These are phyloP conservation scores for Drosophila neoperkinsi DNA, from an alignment of 2,888 invertebrate genomes.

Conservation along the genomic window DNA sequence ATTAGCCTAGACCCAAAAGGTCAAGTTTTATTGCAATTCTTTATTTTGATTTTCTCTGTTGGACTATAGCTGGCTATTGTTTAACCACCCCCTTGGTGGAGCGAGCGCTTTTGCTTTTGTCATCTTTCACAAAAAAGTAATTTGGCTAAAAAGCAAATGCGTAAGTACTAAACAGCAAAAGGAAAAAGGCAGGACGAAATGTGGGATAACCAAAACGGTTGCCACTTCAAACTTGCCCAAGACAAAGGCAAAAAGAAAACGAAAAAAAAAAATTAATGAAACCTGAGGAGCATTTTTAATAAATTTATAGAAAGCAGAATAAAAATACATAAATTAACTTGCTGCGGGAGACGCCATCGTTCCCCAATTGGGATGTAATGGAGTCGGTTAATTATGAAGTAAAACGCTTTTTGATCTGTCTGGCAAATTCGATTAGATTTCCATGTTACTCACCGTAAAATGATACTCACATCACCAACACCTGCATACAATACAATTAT, in stretches of 20 bases:
- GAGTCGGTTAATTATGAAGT: conserved; percentile 70
- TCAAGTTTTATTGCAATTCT: conserved; percentile 21
- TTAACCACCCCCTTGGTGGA: background rate
- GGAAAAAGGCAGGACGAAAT: conserved; percentile 12
- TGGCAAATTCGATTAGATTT: conserved; percentile 44
- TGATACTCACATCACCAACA: background rate
- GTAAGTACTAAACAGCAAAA: conserved; percentile 66
- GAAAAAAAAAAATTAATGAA: conserved; percentile 15
- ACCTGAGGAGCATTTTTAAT: conserved; percentile 37
- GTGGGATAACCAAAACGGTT: conserved; percentile 33
- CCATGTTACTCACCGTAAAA: background rate
- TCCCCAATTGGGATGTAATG: conserved; percentile 71
- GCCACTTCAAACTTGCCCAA: conserved; percentile 38
- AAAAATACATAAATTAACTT: conserved; percentile 53
- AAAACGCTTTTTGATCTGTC: conserved; percentile 65
- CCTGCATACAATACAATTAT: background rate
- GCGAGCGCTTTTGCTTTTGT: conserved; percentile 45
- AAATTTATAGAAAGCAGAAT: conserved; percentile 25
- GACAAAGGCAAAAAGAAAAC: conserved; percentile 27
- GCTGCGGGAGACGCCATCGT: background rate
- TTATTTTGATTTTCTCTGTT: conserved; percentile 27
- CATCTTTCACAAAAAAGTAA: conserved; percentile 62
- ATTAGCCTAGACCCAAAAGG: conserved; percentile 42
- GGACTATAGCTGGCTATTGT: conserved; percentile 7
- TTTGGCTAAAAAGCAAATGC: conserved; percentile 72